Evolutionary conservation across 2,888 invertebrate species (phyloP), one percentile per base, ranked within the genome.

Genomic region (Scaptomyza cyrtandrae): DNA sequence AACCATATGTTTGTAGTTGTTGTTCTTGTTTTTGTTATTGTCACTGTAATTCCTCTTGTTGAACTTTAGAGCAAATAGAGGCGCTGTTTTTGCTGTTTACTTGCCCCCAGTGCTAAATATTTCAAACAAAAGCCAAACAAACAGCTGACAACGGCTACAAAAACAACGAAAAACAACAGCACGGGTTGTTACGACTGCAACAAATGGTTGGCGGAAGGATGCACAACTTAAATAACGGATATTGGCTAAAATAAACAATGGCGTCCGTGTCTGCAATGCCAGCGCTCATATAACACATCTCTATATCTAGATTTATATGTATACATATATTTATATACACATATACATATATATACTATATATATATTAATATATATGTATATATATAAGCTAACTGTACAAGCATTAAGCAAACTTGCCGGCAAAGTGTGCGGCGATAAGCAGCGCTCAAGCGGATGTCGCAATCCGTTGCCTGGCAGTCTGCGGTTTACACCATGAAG

Each of bases 181-280:
- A 58, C 59, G 50, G 49, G 45, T 48, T 39, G 50, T 45, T 50
- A 56, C 27, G 43, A 50, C 50, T 58, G 62, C 75, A 75, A 81
- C 83, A 84, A 86, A 79, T 81, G 72, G 80, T 71, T 74, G 66
- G 69, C 85, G 87, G 87, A 85, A 84, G 84, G 84, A 85, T 85
- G 76, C 78, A 57, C 80, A 85, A 82, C 84, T 87, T 85, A 85
- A 85, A 85, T 85, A 85, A 80, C 87, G 84, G 84, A 85, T 85
- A 85, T 85, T 85, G 87, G 86, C 86, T 85, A 87, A 87, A 85
- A 85, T 84, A 87, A 87, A 84, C 87, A 84, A 84, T 80, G 80
- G 78, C 73, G 69, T 65, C 52, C 63, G 65, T 73, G 78, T 66
- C 71, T 65, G 69, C 66, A 55, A 48, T 41, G 56, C 11, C 59